Conservation (phyloP, 2,888 invertebrate genomes). For the Operophtera brumata region DNA sequence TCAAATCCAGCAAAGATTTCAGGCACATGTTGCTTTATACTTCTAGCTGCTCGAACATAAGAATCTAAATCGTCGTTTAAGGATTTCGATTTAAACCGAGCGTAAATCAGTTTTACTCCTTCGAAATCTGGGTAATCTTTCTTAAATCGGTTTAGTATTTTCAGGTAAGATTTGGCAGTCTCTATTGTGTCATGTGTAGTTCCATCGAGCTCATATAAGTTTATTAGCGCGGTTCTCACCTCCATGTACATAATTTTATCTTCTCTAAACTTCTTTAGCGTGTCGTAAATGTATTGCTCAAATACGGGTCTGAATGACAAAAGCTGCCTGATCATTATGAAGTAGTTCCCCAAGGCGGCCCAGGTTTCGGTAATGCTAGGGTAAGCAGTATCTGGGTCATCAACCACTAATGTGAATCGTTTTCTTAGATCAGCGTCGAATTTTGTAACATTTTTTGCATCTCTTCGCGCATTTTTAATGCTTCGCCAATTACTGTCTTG, state of each 20-base stretch:
- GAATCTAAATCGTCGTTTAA: constrained; percentile 53
- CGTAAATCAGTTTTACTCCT: constrained; percentile 86
- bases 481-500: constrained; percentile 76
- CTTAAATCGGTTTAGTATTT: constrained; percentile 79
- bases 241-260: constrained; percentile 87
- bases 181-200: constrained; percentile 76
- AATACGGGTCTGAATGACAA: constrained; percentile 83
- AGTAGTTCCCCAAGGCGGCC: constrained; percentile 79
- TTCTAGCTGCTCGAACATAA: constrained; percentile 65
- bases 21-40: constrained; percentile 77
- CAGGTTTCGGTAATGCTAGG: constrained; percentile 80
- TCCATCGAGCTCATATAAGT: constrained; percentile 84
- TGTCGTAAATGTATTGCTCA: constrained; percentile 84
- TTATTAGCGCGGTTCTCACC: constrained; percentile 82
- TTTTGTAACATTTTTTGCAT: constrained; percentile 54
- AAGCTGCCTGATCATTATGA: constrained; percentile 75
- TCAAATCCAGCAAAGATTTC: constrained; percentile 89
- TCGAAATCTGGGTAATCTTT: constrained; percentile 82
- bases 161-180: constrained; percentile 80
- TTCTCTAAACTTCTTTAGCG: constrained; percentile 80
- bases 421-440: constrained; percentile 78
- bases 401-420: constrained; percentile 79
- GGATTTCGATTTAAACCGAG: constrained; percentile 81
- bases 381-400: constrained; percentile 69
- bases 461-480: constrained; percentile 61